A percentile compares a stretch with the other conserved stretches of the same genome.
Conservation (phyloP, 1,140 invertebrate species). For the Diachasma alloeum region DNA sequence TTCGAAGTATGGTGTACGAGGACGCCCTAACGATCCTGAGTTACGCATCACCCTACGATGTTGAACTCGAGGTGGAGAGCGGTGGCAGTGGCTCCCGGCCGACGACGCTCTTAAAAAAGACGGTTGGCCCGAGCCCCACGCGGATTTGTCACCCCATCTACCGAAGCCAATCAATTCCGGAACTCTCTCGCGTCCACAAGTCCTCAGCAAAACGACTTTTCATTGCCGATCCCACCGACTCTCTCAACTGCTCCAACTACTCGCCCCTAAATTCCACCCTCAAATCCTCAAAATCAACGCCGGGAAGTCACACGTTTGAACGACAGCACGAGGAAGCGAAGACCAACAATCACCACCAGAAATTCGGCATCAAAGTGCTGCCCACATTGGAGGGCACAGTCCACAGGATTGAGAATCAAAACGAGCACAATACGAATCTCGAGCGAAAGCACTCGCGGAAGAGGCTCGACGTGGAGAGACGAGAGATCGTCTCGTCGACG, state of each 20-base stretch:
- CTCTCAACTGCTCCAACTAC: slow-evolving; percentile 55
- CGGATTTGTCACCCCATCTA: slow-evolving; percentile 74
- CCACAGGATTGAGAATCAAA: slow-evolving; percentile 62
- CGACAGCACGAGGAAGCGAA: slow-evolving; percentile 49
- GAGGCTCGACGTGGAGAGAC: slow-evolving; percentile 42
- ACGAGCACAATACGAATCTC: slow-evolving; percentile 62
- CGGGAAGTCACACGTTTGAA: slow-evolving; percentile 46
- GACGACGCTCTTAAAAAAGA: slow-evolving; percentile 64
- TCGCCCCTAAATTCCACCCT: slow-evolving; percentile 60
- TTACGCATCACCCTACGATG: slow-evolving; percentile 91
- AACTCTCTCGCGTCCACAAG: slow-evolving; percentile 65
- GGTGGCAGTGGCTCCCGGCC: slow-evolving; percentile 65
- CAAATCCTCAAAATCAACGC: slow-evolving; percentile 54
- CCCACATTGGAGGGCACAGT: slow-evolving; percentile 59
- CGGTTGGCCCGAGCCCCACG: slow-evolving; percentile 60
- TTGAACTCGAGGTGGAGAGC: slow-evolving; percentile 75
- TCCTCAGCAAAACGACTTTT: slow-evolving; percentile 61
- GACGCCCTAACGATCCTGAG: slow-evolving; percentile 89
- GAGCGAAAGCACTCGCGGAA: slow-evolving; percentile 59
- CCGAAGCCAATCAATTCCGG: slow-evolving; percentile 74
- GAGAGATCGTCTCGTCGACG: not conserved
- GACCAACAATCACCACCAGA: slow-evolving; percentile 58
- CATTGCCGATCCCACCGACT: slow-evolving; percentile 60
- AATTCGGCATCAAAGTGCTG: slow-evolving; percentile 76
- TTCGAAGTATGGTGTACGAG: slow-evolving; percentile 88